These are phyloP conservation scores for Acanthopagrus latus DNA, from an alignment of 2,797 vertebrate species.

Conservation along the genomic window DNA sequence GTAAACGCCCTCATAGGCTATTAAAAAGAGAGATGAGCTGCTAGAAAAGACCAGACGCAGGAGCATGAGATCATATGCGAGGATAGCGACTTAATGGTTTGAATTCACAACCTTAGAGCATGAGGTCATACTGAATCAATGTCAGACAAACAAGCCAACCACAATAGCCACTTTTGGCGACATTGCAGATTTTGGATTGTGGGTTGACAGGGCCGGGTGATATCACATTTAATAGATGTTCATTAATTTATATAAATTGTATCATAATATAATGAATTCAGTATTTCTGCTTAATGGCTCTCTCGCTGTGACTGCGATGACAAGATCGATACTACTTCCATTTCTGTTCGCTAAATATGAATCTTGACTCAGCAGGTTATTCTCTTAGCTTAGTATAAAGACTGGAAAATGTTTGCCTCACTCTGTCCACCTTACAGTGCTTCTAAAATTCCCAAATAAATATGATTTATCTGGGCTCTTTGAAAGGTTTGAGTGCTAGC, in stretches of 20 bases:
- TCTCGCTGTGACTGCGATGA: not conserved
- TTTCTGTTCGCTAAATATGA: not conserved
- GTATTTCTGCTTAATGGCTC: not conserved
- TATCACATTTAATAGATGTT: not conserved
- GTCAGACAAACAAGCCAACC: not conserved
- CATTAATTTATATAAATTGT: not conserved
- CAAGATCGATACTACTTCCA: not conserved
- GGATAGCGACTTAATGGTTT: conserved; percentile 1
- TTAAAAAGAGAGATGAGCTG: conserved; percentile 35
- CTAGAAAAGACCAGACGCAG: conserved; percentile 10
- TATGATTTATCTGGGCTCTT: no score
- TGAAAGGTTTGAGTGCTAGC: no score
- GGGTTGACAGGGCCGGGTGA: no score
- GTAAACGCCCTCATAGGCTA: not conserved
- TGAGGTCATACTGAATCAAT: not conserved
- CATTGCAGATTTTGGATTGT: conserved; percentile 5
- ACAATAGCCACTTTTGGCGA: not conserved
- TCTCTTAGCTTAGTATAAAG: no score
- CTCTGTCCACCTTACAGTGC: no score
- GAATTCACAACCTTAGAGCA: not conserved
- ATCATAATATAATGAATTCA: not conserved
- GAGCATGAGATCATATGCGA: conserved; percentile 39
- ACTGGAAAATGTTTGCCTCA: no score
- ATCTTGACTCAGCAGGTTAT: no score
- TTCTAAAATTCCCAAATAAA: no score